phyloP scores from a whole-genome alignment of 2,113 vertebrate species.

The Mystacornis crossleyi region DNA sequence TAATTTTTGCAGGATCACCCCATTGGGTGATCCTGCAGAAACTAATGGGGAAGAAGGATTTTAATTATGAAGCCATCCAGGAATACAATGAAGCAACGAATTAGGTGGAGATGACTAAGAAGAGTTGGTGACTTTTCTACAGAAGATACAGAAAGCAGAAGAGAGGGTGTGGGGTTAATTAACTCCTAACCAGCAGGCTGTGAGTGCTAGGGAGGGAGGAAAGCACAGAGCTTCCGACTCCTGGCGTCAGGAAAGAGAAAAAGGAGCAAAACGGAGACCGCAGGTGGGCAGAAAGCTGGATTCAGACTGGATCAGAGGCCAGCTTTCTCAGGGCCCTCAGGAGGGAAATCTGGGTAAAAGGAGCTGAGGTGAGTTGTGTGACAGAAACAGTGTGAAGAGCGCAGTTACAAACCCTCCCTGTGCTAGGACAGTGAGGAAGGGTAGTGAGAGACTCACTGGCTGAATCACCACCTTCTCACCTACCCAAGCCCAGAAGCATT shows the following conservation, averaged over 20 bases:
- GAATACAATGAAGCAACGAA: not conserved
- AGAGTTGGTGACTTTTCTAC: not conserved
- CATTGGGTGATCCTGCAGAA: not conserved
- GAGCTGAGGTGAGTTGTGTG: not conserved
- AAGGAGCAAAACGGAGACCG: not conserved
- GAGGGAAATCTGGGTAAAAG: not conserved
- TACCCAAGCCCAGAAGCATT: not conserved
- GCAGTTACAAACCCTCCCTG: not conserved
- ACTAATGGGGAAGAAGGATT: not conserved
- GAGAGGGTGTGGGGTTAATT: not conserved
- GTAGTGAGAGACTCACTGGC: not conserved
- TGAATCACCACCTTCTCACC: not conserved
- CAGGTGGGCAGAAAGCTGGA: not conserved
- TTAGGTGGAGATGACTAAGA: not conserved
- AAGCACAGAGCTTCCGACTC: not conserved
- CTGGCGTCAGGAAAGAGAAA: not conserved
- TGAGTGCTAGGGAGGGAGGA: not conserved
- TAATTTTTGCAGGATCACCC: not conserved
- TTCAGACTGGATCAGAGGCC: rapidly evolving
- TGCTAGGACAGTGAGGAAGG: not conserved
- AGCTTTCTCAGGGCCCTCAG: not conserved
- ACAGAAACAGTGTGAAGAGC: not conserved
- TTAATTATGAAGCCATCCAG: not conserved
- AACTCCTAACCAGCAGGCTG: not conserved
- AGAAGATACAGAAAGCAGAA: not conserved